Conservation (phyloP, 2,113 vertebrate genomes). For the Protomyctophum bolini region DNA sequence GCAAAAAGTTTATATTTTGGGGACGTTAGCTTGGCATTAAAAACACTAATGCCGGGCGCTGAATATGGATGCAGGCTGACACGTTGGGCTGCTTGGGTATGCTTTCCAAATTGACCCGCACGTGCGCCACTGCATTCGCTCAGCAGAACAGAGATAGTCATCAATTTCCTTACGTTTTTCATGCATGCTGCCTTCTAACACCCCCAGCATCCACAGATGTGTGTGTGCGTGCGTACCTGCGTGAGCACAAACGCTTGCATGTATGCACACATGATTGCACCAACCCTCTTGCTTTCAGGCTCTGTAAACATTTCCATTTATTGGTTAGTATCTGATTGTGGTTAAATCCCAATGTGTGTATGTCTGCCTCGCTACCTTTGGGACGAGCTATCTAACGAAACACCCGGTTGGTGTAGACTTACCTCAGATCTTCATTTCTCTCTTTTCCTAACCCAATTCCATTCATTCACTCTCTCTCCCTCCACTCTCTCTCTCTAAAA, state of each 20-base stretch:
- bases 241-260: background rate
- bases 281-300: background rate
- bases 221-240: background rate
- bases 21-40: constrained; percentile 5
- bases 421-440: background rate
- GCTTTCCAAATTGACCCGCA: no score
- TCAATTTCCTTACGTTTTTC: no score
- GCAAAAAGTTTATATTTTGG: background rate
- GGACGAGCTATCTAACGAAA: constrained; percentile 22
- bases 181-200: no score
- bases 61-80: background rate
- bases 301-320: background rate
- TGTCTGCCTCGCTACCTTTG: background rate
- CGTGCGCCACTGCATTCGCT: no score
- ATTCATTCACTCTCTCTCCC: background rate
- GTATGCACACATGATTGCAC: no score
- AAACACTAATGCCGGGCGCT: background rate
- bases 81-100: background rate
- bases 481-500: background rate
- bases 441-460: background rate
- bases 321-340: no score
- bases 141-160: no score
- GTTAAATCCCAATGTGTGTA: background rate
- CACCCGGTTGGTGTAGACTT: constrained; percentile 12
- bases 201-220: no score